Evolutionary conservation across 2,888 invertebrate genomes (phyloP), one percentile per base, ranked within the genome.

Genomic region (Cyrtodaria siliqua): DNA sequence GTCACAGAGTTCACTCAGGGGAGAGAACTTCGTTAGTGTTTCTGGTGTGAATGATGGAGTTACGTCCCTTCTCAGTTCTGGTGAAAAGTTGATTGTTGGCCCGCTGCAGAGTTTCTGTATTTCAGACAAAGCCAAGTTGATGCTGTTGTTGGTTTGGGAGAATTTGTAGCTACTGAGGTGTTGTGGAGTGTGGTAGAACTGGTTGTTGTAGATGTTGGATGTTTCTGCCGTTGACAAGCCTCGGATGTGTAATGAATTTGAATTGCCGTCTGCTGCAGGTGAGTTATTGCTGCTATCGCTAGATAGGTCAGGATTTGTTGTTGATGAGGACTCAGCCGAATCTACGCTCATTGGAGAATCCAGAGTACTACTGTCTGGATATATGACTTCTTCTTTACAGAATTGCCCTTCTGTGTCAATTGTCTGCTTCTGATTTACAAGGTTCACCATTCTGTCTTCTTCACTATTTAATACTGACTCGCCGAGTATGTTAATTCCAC

Each of bases 271-370:
- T 12, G 12, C 12, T 12, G 12, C 33, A 33, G 33, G 33, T 4
- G 33, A 33, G 33, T 12, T 12, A 4, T 33, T 4, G 12, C 33
- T 44, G 20, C 44, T 9, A 16, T 44, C 44, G 3, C 20, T 44
- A 16, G 44, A 44, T 23, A 38, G 50, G 16, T 62, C 38, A 20
- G 38, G 44, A 12, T 33, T 49, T 50, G 49, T 52, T 20, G 52
- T n/a, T 24, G 55, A 40, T 9, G 42, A 40, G 14, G 63, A 63
- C 18, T 53, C 53, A 1, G 33, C 55, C 9, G 63, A 63, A 20
- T 63, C 63, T n/a, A 79, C n/a, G 49, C 79, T 79, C 59, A 75
- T 70, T 26, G 79, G 79, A 26, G 79, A 79, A 57, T 61, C 66
- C 40, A 8, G 40, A 3, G 64, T 63, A 33, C 75, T 63, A 40